Percentiles rank a stretch among this genome's conserved stretches.
phyloP scores from a whole-genome alignment of 2,888 invertebrate genomes.

The Alitta virens region DNA sequence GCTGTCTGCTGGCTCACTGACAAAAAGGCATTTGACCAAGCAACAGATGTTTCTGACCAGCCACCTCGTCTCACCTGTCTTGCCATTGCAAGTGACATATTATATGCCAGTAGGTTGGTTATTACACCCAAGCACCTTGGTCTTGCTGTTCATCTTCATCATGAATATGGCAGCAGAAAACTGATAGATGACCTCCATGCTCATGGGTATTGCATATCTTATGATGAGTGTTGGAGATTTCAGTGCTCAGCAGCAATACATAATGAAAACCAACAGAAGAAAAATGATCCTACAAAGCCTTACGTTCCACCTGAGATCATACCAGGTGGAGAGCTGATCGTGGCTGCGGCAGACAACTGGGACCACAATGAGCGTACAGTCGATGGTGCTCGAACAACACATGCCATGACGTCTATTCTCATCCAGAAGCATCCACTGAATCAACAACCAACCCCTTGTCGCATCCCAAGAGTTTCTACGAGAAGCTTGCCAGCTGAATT shows the following conservation, averaged over 20 bases:
- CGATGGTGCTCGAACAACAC: too few relatives aligned
- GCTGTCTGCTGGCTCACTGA: not conserved
- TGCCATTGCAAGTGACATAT: not conserved
- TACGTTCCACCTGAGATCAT: not conserved
- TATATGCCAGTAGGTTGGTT: not conserved
- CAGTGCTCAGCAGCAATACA: not conserved
- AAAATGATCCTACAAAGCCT: not conserved
- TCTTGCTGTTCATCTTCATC: not conserved
- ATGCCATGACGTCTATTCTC: too few relatives aligned
- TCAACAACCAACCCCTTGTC: too few relatives aligned
- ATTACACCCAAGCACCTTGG: not conserved
- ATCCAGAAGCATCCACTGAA: too few relatives aligned
- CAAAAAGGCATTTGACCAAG: too few relatives aligned
- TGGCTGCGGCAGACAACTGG: not conserved
- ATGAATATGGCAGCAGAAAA: not conserved
- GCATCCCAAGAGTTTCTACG: too few relatives aligned
- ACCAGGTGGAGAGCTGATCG: not conserved
- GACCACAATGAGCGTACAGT: too few relatives aligned
- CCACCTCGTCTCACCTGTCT: too few relatives aligned
- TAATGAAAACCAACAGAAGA: not conserved
- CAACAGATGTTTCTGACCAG: too few relatives aligned
- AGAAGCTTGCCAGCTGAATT: too few relatives aligned
- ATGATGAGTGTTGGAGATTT: not conserved
- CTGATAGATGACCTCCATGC: not conserved
- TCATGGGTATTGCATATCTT: conserved; percentile 1